These are phyloP conservation scores for Procavia capensis DNA, from an alignment of 2,113 vertebrate species.

Conservation along the genomic window DNA sequence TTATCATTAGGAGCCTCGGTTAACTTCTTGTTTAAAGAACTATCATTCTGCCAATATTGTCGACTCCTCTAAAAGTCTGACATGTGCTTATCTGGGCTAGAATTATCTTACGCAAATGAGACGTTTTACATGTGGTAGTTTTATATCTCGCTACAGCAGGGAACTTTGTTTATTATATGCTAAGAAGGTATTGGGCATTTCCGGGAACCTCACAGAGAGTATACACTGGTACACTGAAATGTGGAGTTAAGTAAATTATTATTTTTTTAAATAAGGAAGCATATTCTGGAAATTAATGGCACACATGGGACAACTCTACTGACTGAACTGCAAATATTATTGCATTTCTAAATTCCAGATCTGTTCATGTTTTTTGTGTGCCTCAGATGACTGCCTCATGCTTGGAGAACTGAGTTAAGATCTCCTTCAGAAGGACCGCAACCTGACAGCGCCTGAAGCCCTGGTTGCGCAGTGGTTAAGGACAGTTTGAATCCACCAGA, in stretches of 20 bases:
- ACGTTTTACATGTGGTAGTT: conserved; percentile 25
- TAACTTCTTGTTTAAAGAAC: conserved; percentile 78
- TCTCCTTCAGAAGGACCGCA: background rate
- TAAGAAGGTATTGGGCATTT: background rate
- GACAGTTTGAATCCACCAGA: too few species aligned
- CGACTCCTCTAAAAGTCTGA: conserved; percentile 66
- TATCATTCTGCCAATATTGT: conserved; percentile 70
- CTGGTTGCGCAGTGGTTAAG: too few species aligned
- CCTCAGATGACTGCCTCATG: background rate
- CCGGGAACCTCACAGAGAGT: background rate
- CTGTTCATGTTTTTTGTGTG: background rate
- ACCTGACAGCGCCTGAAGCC: background rate
- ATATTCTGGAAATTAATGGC: conserved; percentile 73
- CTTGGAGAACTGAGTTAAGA: background rate
- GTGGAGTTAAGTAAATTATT: conserved; percentile 47
- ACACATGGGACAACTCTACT: conserved; percentile 33
- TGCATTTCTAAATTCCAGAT: conserved; percentile 29
- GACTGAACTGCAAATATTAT: conserved; percentile 1
- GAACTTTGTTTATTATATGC: conserved; percentile 39
- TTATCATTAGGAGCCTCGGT: conserved; percentile 59
- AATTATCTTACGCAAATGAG: conserved; percentile 59
- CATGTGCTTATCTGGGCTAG: conserved; percentile 48
- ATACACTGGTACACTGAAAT: conserved; percentile 14
- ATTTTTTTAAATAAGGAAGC: conserved; percentile 50
- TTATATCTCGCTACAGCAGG: conserved; percentile 19